Evolutionary conservation across 2,113 vertebrate species (phyloP).

Genomic region (Xiphophorus maculatus): DNA sequence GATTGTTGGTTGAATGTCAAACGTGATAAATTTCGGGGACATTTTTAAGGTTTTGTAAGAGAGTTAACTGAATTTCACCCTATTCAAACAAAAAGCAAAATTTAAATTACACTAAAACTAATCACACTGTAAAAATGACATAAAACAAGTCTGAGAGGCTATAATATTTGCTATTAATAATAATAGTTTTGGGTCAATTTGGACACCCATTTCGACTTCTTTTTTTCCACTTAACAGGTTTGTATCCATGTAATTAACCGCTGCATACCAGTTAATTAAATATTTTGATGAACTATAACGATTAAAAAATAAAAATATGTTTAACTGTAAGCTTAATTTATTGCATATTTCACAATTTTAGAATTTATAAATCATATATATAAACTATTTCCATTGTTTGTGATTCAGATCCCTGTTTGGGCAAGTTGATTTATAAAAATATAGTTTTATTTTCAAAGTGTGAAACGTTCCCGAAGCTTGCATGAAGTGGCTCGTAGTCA

Average conservation of each 20-base stretch:
- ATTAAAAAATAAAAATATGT: too few species aligned
- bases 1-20: conserved; percentile 47
- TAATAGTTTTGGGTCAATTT: neutral
- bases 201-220: neutral
- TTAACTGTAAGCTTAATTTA: too few species aligned
- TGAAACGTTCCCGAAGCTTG: too few species aligned
- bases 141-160: neutral
- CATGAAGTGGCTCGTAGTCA: too few species aligned
- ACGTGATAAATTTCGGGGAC: conserved; percentile 40
- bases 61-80: neutral
- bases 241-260: neutral
- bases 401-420: neutral
- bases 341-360: too few species aligned
- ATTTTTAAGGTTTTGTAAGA: conserved; percentile 7
- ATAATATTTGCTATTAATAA: neutral
- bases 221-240: neutral
- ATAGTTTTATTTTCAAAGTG: too few species aligned
- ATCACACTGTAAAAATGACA: neutral
- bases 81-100: neutral
- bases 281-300: too few species aligned
- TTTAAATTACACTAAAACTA: neutral
- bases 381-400: neutral
- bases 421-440: neutral
- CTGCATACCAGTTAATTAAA: neutral
- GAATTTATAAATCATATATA: too few species aligned